Evolutionary conservation across 2,113 vertebrate species (phyloP), one percentile per base, ranked within the genome.

Genomic region (Aviceda subcristata): DNA sequence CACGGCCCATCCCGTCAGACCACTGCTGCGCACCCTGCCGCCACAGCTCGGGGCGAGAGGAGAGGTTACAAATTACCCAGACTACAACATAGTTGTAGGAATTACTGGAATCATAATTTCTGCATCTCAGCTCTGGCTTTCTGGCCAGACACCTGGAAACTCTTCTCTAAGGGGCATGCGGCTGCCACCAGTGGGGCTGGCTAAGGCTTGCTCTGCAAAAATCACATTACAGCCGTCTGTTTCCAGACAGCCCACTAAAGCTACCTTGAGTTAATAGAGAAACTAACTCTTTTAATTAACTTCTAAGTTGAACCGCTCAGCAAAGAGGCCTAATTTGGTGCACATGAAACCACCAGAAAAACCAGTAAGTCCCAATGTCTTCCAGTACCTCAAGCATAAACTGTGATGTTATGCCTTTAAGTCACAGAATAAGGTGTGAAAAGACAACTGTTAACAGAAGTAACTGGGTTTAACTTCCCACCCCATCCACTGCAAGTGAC

Each of bases 391-490:
- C 30, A 64, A 55, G 46, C 27, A 67, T 6, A 43, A 96, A 57
- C 41, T 69, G 57, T 75, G 34, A 64, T 38, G 24, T 78, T 90
- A 45, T 16, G n/a, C 69, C 78, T 87, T 39, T 55, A 82, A 72
- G 67, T 66, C 76, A 82, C 60, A 86, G 60, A 66, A 56, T 23
- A 62, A 92, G 69, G 74, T 90, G 69, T 63, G 68, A 82, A 88
- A 73, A 92, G 69, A 86, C 62, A 88, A 66, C 45, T 51, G 41
- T 73, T 93, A 87, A 72, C 34, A 39, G 78, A 78, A 66, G 36
- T 38, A 83, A 76, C 36, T 39, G 30, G 11, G 41, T 82, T 94
- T 86, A 68, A 86, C 30, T 80, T 88, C 79, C 63, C 53, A 53
- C 8, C 19, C 30, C 18, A 11, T 66, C 51, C 57, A 57, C 63